These are phyloP conservation scores for Coecobrya sp. DNA, from an alignment of 2,888 invertebrate genomes.

Conservation along the genomic window DNA sequence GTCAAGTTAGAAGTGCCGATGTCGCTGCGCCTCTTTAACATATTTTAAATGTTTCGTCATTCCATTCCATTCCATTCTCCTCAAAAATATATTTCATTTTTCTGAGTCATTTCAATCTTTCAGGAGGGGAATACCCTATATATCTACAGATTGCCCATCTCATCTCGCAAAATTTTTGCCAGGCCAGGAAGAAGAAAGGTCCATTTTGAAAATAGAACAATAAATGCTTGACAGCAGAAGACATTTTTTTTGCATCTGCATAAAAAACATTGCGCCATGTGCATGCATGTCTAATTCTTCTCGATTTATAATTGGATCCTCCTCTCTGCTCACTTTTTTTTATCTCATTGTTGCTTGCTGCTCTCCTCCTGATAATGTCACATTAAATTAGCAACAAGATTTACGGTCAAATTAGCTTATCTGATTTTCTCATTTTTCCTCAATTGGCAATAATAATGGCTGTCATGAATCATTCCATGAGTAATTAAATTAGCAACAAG, in stretches of 20 bases:
- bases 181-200: constrained; percentile 26
- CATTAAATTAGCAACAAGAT: constrained; percentile 45
- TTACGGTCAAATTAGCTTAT: constrained; percentile 47
- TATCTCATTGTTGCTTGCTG: not conserved
- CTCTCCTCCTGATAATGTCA: constrained; percentile 34
- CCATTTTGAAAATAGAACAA: constrained; percentile 33
- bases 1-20: constrained; percentile 28
- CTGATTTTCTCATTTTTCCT: constrained; percentile 20
- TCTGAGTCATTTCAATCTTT: not conserved
- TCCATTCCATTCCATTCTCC: not conserved
- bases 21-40: not conserved
- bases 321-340: not conserved
- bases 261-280: constrained; percentile 1
- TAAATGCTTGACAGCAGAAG: not conserved
- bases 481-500: constrained; percentile 45
- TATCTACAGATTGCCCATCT: constrained; percentile 38
- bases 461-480: constrained; percentile 43
- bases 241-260: not conserved
- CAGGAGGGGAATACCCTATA: constrained; percentile 45
- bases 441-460: not conserved
- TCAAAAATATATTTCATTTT: not conserved
- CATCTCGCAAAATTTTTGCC: not conserved
- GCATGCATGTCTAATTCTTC: not conserved
- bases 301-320: constrained; percentile 32
- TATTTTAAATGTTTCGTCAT: constrained; percentile 37